phyloP scores from a whole-genome alignment of 2,113 vertebrate genomes.

The Chloropsis cyanopogon region DNA sequence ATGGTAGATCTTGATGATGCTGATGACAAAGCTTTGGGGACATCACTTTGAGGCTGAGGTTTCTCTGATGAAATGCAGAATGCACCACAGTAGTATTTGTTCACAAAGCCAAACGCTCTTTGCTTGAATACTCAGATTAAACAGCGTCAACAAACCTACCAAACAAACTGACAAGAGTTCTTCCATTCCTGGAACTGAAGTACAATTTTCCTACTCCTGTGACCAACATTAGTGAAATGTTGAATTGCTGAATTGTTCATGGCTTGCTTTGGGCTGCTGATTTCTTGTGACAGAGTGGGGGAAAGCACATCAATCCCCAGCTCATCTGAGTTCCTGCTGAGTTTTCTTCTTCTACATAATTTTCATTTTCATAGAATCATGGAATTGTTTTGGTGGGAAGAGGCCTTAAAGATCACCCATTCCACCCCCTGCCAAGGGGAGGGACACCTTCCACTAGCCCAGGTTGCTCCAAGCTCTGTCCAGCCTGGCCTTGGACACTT shows the following conservation, averaged over 20 bases:
- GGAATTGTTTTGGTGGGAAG: neutral
- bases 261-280: neutral
- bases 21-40: neutral
- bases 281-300: neutral
- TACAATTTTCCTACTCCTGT: neutral
- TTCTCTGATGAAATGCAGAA: neutral
- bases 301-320: neutral
- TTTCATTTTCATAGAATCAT: neutral
- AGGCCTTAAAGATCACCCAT: neutral
- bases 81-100: neutral
- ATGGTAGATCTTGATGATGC: neutral
- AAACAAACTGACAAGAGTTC: neutral
- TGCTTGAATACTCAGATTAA: neutral
- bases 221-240: neutral
- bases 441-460: fast-evolving
- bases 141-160: neutral
- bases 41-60: neutral
- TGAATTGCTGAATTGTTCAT: neutral
- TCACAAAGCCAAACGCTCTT: neutral
- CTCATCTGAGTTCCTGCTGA: neutral
- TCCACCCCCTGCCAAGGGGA: neutral
- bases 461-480: fast-evolving
- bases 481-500: fast-evolving
- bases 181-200: neutral
- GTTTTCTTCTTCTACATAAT: neutral